phyloP scores from a whole-genome alignment of 2,113 vertebrate species.

The Spea bombifrons region DNA sequence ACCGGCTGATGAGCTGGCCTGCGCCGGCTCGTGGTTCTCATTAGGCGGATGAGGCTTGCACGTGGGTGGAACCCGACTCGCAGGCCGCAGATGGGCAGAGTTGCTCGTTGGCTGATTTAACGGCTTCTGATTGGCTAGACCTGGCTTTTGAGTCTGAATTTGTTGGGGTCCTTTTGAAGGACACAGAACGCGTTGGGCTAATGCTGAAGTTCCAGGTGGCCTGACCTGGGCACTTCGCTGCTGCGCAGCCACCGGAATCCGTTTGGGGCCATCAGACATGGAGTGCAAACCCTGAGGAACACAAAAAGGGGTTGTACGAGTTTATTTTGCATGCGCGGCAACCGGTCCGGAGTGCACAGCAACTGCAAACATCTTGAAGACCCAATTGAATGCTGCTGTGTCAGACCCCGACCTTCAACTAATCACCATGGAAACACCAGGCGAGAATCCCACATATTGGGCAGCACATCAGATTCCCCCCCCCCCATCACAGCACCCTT shows the following conservation, averaged over 20 bases:
- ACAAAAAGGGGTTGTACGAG: not conserved
- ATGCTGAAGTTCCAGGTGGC: slow-evolving; percentile 43
- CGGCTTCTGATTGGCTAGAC: slow-evolving; percentile 49
- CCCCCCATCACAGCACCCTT: no score
- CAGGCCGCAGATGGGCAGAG: slow-evolving; percentile 38
- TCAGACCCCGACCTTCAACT: no score
- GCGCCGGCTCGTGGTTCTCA: slow-evolving; percentile 50
- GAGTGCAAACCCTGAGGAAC: slow-evolving; percentile 54
- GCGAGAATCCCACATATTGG: no score
- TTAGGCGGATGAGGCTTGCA: slow-evolving; percentile 29
- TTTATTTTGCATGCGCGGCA: not conserved
- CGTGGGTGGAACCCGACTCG: not conserved
- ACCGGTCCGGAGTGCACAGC: no score
- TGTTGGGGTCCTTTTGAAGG: slow-evolving; percentile 75
- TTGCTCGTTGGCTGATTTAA: slow-evolving; percentile 27
- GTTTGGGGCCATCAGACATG: slow-evolving; percentile 65
- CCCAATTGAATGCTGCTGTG: no score
- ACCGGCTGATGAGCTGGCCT: not conserved
- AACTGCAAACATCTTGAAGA: no score
- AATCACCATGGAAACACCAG: no score
- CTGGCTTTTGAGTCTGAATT: slow-evolving; percentile 56
- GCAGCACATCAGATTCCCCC: no score
- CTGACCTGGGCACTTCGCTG: slow-evolving; percentile 52
- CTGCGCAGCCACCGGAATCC: slow-evolving; percentile 67
- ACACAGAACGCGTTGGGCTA: slow-evolving; percentile 68